A percentile compares a stretch with the other conserved stretches of the same genome.
Evolutionary conservation across 2,888 invertebrate species (phyloP).

Genomic region (Morpho achilles): DNA sequence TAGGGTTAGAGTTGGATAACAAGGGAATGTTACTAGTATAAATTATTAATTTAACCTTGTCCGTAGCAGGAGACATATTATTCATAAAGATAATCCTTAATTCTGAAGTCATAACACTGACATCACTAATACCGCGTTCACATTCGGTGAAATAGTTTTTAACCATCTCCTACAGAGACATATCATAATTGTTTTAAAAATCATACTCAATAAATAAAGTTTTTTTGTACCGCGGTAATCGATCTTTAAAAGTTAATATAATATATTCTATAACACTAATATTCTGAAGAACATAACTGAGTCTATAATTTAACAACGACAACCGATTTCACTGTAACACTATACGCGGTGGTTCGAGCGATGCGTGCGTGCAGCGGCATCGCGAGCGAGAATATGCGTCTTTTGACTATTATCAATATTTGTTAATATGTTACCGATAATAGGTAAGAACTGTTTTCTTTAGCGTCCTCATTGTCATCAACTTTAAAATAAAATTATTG

Average conservation of each 20-base stretch:
- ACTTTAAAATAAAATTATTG: no score
- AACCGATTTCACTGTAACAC: background rate
- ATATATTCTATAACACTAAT: no score
- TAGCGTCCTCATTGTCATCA: no score
- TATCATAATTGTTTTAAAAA: background rate
- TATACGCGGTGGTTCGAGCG: background rate
- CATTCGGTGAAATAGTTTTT: background rate
- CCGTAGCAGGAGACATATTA: slow-evolving; percentile 23
- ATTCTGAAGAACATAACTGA: no score
- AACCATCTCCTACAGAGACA: background rate
- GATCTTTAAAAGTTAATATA: no score
- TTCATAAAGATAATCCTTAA: slow-evolving; percentile 7
- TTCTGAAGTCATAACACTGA: background rate
- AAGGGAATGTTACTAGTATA: no score
- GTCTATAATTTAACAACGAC: background rate
- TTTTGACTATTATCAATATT: slow-evolving; percentile 14
- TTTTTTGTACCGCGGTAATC: no score
- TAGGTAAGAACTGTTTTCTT: no score
- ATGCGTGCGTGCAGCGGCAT: slow-evolving; percentile 9
- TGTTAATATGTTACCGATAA: slow-evolving; percentile 2
- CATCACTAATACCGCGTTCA: background rate
- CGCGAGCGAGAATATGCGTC: slow-evolving; percentile 12
- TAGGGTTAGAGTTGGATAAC: no score
- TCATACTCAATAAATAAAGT: slow-evolving; percentile 1
- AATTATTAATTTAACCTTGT: slow-evolving; percentile 7